Base-by-base conservation (phyloP, 2,797 vertebrate genomes). In the Cuniculus paca region DNA sequence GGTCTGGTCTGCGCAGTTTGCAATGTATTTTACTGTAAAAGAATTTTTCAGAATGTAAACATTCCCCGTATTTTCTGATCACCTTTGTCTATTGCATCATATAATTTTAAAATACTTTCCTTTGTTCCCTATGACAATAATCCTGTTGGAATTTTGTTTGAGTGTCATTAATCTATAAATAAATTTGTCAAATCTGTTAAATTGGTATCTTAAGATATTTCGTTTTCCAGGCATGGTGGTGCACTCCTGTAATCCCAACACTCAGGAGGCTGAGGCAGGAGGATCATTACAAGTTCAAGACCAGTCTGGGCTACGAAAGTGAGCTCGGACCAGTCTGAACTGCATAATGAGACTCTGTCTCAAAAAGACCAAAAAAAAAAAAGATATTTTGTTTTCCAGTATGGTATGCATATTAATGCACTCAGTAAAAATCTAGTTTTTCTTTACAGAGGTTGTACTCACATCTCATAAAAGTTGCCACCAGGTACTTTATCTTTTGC, bases 381-480 rank as follows among this genome's bases (percentile, higher is more conserved):
- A n/a, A n/a, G n/a, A n/a, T n/a, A n/a, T n/a, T n/a, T n/a, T 20
- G 13, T 70, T 90, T 95, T 80, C 52, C 52, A 87, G 7, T 39
- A 54, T 8, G 13, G 28, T 60, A 50, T 42, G 34, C 14, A 84
- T 45, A 83, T 70, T 74, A 36, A 60, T 36, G 58, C 1, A 81
- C 42, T 91, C 26, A 36, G 10, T 79, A 79, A 83, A 79, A 65
- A n/a, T 87, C 39, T 78, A 17, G 14, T 45, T 70, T 96, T 94
- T 58, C 86, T 91, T 92, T 56, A 20, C 75, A 70, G 65, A 52
- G 20, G 6, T 89, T 54, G 52, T 56, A 16, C 20, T 81, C n/a
- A n/a, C 5, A 83, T 92, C 88, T 92, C 63, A 88, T 90, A 58
- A 90, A 77, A 90, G 52, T 94, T n/a, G 52, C 24, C 90, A 14